Conservation (phyloP, 2,113 vertebrate species). For the Otolemur garnettii region DNA sequence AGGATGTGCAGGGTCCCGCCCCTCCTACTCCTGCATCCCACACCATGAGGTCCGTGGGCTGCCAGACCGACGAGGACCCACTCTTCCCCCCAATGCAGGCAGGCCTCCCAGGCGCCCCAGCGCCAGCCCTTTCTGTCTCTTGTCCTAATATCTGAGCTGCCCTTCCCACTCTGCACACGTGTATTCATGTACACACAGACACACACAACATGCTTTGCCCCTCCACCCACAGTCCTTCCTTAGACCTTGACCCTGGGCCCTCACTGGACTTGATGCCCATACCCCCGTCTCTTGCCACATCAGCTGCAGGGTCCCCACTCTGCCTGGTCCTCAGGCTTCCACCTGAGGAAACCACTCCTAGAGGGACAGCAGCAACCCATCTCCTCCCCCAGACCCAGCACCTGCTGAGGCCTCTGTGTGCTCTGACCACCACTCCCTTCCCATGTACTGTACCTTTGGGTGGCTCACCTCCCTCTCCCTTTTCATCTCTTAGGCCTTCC, state of each 20-base stretch:
- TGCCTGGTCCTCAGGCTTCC: not conserved
- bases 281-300: not conserved
- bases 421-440: not conserved
- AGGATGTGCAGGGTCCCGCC: slow-evolving; percentile 64
- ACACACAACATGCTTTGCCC: not conserved
- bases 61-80: slow-evolving; percentile 94
- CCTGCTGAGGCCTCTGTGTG: not conserved
- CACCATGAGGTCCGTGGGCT: slow-evolving; percentile 92
- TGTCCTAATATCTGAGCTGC: fast-evolving
- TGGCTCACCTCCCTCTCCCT: not conserved
- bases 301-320: slow-evolving; percentile 59
- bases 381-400: not conserved
- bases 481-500: not conserved
- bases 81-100: slow-evolving; percentile 92
- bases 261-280: not conserved
- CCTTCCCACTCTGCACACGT: not conserved
- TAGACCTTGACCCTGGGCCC: not conserved
- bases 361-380: not conserved
- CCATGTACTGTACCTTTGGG: not conserved
- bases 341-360: not conserved
- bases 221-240: not conserved
- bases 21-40: slow-evolving; percentile 82
- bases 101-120: slow-evolving; percentile 78
- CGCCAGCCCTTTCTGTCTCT: not conserved
- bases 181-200: too few species aligned